phyloP scores from a whole-genome alignment of 1,140 invertebrate genomes.

The Megalopta genalis region DNA sequence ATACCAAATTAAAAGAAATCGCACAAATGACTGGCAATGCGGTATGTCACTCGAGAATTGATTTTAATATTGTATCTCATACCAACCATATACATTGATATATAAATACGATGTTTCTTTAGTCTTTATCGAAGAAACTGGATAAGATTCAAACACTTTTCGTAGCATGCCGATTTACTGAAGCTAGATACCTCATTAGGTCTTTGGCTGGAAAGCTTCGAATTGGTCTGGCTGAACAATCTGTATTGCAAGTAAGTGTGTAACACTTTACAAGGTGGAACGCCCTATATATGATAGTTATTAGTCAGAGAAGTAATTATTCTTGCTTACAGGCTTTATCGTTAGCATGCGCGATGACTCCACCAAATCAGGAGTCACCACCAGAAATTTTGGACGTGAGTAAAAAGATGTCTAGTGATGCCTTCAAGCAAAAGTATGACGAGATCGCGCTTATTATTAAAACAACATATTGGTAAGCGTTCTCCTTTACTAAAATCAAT shows the following conservation, averaged over 20 bases:
- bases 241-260: constrained; percentile 86
- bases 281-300: background rate
- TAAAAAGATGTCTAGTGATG: constrained; percentile 83
- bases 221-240: constrained; percentile 98
- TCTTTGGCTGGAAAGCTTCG: constrained; percentile 96
- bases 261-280: too few relatives aligned
- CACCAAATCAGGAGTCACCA: constrained; percentile 85
- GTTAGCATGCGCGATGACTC: constrained; percentile 88
- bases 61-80: constrained; percentile 9
- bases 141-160: constrained; percentile 95
- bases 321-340: constrained; percentile 87
- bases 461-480: constrained; percentile 92
- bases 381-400: constrained; percentile 84
- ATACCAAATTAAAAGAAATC: constrained; percentile 93
- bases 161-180: constrained; percentile 93
- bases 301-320: constrained; percentile 2
- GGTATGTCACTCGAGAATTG: constrained; percentile 73
- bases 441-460: constrained; percentile 90
- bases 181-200: constrained; percentile 95
- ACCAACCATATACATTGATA: constrained; percentile 6
- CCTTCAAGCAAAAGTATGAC: constrained; percentile 91
- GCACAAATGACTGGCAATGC: constrained; percentile 91
- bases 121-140: constrained; percentile 93
- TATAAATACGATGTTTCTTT: constrained; percentile 45
- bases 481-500: background rate